phyloP scores from a whole-genome alignment of 2,113 vertebrate genomes.

The Cinclus cinclus region DNA sequence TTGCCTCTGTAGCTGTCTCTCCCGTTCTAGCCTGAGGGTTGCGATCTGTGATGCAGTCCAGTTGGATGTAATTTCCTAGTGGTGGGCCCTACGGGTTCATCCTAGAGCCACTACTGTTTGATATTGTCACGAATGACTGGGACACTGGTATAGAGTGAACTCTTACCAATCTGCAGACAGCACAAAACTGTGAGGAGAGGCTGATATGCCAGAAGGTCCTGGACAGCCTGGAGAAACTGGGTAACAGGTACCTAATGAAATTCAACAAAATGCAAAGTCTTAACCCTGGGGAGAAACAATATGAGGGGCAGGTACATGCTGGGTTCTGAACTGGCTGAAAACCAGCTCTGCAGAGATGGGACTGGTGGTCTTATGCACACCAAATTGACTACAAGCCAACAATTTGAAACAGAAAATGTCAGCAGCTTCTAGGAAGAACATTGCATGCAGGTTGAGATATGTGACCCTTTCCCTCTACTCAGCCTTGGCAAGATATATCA shows the following conservation, averaged over 20 bases:
- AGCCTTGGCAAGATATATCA: background rate
- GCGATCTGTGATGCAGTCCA: background rate
- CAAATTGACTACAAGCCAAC: background rate
- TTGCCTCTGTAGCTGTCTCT: background rate
- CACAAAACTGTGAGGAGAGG: background rate
- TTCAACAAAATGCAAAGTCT: background rate
- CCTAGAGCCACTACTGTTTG: background rate
- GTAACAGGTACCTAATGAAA: background rate
- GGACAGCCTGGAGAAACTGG: background rate
- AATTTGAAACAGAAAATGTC: background rate
- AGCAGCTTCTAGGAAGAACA: background rate
- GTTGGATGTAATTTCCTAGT: background rate
- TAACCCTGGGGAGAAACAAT: background rate
- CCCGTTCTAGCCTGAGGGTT: rapidly evolving
- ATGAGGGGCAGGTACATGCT: background rate
- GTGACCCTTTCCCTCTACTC: background rate
- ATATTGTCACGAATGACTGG: background rate
- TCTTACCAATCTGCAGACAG: background rate
- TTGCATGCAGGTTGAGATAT: rapidly evolving
- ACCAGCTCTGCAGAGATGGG: background rate
- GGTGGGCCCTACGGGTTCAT: background rate
- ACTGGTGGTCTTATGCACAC: background rate
- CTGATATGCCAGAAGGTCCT: background rate
- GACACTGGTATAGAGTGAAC: background rate
- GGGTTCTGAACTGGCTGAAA: background rate